Base-by-base conservation (phyloP, 2,797 vertebrate species). In the Nannoperca australis region DNA sequence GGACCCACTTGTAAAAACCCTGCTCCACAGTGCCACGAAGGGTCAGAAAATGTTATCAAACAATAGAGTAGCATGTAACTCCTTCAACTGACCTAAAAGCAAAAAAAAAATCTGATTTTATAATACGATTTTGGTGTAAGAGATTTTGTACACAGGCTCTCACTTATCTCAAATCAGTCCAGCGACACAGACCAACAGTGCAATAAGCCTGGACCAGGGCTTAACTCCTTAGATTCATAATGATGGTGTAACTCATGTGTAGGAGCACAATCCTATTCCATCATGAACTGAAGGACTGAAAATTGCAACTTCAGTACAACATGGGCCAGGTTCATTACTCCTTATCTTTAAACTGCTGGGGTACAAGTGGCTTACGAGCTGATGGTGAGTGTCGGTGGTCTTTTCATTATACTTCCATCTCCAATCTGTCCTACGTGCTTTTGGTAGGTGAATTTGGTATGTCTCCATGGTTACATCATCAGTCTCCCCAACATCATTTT, bases 381-480 rank as follows among this genome's bases (percentile, higher is more conserved):
- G 60, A 30, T 17, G 56, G 49, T 17, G 68, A 70, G 73, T 11
- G 40, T 54, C 58, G 7, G 49, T 14, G 65, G 50, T 58, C 51
- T 70, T 76, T 74, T 76, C 75, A 68, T 76, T 85, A 79, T 79
- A 71, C 67, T 24, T 47, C 80, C 85, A 77, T 85, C 78, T 83
- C 64, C 63, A 64, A 54, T 85, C 73, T 79, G 66, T 72, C 72
- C 51, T 45, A 27, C 53, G 51, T 62, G 61, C 83, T 78, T 85
- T 70, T 70, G 78, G 78, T 71, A 87, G 77, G 81, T 86, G 70
- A 83, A 55, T 76, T 38, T 70, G 20, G 32, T 83, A 69, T 87
- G 88, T 91, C 84, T 82, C 81, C 76, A 38, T 70, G 20, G 83
- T 90, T 90, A 88, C 90, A 89, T 83, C 84, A 89, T 69, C 74